These are phyloP conservation scores for Mythimna ferrago DNA, from an alignment of 2,888 invertebrate genomes.

Conservation along the genomic window DNA sequence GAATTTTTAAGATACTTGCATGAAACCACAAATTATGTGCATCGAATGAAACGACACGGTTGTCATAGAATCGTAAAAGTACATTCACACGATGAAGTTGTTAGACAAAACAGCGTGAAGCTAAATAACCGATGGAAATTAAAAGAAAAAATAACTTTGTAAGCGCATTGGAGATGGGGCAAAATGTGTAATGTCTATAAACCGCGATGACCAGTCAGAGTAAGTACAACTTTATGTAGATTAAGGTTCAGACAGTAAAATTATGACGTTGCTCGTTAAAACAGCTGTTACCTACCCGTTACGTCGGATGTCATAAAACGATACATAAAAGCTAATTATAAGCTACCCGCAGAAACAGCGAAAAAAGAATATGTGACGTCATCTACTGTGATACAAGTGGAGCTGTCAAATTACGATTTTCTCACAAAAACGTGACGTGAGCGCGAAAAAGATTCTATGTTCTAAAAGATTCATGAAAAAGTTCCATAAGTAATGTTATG, in stretches of 20 bases:
- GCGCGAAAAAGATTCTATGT: conserved; percentile 11
- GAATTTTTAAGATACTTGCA: conserved; percentile 35
- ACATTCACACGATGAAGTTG: conserved; percentile 26
- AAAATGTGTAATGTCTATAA: conserved; percentile 11
- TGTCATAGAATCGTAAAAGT: conserved; percentile 22
- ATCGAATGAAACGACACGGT: conserved; percentile 25
- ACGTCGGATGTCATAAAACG: conserved; percentile 86
- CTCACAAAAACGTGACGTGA: conserved; percentile 15
- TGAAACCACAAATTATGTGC: conserved; percentile 42
- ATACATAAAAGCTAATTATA: conserved; percentile 86
- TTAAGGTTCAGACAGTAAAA: conserved; percentile 74
- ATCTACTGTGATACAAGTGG: conserved; percentile 62
- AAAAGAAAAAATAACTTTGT: conserved; percentile 7
- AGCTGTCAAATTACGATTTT: conserved; percentile 49
- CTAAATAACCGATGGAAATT: conserved; percentile 8
- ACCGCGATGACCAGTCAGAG: conserved; percentile 24
- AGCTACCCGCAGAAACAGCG: conserved; percentile 67
- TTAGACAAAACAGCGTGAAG: conserved; percentile 22
- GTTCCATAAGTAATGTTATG: conserved; percentile 5
- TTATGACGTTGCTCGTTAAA: conserved; percentile 80
- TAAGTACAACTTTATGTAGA: conserved; percentile 60
- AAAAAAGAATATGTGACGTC: conserved; percentile 63
- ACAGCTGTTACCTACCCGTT: conserved; percentile 78
- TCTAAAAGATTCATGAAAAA: conserved; percentile 35
- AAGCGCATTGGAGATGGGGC: conserved; percentile 1